Evolutionary conservation across 1,140 invertebrate species (phyloP).

Genomic region (Hyphantria cunea): DNA sequence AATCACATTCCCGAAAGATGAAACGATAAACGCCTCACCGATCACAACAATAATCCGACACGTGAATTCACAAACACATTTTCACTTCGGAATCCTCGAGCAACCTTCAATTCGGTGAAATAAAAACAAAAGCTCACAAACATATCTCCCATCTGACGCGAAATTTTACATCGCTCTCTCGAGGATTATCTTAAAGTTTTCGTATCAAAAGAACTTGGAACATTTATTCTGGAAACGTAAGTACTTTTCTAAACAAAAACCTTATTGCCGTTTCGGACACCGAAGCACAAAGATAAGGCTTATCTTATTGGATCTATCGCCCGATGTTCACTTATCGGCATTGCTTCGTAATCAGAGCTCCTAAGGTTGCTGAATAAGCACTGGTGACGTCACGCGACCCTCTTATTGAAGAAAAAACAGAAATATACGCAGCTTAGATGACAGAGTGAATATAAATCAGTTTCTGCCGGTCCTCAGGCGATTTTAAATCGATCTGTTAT

Average conservation of each 20-base stretch:
- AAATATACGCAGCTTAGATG: slow-evolving; percentile 10
- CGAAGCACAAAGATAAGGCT: neutral
- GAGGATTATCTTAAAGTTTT: slow-evolving; percentile 12
- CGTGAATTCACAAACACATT: slow-evolving; percentile 1
- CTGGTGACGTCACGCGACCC: neutral
- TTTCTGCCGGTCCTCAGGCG: slow-evolving; percentile 1
- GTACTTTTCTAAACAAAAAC: neutral
- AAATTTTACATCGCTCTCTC: neutral
- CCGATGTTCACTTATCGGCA: slow-evolving; percentile 1
- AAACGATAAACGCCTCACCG: neutral
- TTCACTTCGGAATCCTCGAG: neutral
- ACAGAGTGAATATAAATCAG: slow-evolving; percentile 24
- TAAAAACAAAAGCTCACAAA: neutral
- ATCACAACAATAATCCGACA: neutral
- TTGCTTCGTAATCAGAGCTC: slow-evolving; percentile 9
- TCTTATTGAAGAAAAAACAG: slow-evolving; percentile 4
- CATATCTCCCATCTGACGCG: neutral
- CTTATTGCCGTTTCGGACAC: neutral
- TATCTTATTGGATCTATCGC: slow-evolving; percentile 15
- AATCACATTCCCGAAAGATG: neutral
- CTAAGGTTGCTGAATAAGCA: slow-evolving; percentile 7
- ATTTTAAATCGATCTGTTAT: slow-evolving; percentile 1
- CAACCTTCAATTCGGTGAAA: neutral
- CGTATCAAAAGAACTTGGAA: neutral
- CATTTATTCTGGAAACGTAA: neutral